Percentiles rank a stretch among this genome's conserved stretches.
Conservation (phyloP, 2,113 vertebrate species). For the Dromiciops gliroides region DNA sequence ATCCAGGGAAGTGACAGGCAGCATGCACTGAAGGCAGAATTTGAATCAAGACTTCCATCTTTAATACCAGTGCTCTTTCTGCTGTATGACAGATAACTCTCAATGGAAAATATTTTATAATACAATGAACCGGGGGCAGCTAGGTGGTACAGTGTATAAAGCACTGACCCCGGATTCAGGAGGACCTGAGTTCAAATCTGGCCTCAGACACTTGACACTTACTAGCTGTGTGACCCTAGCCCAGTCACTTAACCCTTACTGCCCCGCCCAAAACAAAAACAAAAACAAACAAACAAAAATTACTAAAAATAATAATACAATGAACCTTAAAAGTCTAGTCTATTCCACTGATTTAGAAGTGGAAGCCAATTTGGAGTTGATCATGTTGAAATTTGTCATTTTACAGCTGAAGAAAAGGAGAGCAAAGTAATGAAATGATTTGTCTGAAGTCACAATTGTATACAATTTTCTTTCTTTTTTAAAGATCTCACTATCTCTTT, state of each 20-base stretch:
- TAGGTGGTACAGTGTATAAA: too few relatives aligned
- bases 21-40: not conserved
- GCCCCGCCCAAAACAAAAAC: too few relatives aligned
- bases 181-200: too few relatives aligned
- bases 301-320: too few relatives aligned
- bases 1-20: not conserved
- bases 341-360: not conserved
- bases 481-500: too few relatives aligned
- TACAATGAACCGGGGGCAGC: too few relatives aligned
- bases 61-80: not conserved
- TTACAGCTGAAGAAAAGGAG: not conserved
- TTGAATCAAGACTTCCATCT: not conserved
- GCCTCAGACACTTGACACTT: too few relatives aligned
- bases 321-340: not conserved
- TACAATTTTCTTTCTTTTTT: too few relatives aligned
- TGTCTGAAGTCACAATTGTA: not conserved
- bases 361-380: not conserved
- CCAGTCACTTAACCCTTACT: too few relatives aligned
- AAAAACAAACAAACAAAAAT: too few relatives aligned
- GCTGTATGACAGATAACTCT: not conserved
- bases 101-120: not conserved
- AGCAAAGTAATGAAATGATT: not conserved
- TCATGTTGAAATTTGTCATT: not conserved
- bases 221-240: too few relatives aligned
- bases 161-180: too few relatives aligned